Conservation (phyloP, 2,797 vertebrate genomes). For the Lindbergichthys nudifrons region DNA sequence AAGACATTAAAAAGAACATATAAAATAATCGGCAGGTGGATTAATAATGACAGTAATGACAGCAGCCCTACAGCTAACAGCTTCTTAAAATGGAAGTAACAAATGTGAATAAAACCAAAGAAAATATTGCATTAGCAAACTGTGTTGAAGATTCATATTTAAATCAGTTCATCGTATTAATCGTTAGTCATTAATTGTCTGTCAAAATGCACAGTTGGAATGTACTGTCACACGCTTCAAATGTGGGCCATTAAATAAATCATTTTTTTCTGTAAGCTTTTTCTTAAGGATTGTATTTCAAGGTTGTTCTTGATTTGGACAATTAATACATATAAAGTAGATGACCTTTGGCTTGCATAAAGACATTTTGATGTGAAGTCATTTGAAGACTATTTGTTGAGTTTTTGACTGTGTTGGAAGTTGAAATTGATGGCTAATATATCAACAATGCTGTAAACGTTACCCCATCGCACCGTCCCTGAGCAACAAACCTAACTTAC, state of each 20-base stretch:
- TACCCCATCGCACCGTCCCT: constrained; percentile 37
- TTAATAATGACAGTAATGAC: too few relatives aligned
- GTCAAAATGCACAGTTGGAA: constrained; percentile 12
- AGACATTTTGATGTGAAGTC: constrained; percentile 13
- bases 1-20: too few relatives aligned
- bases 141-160: constrained; percentile 3
- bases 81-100: background rate
- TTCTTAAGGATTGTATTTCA: background rate
- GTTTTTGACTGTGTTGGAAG: constrained; percentile 1
- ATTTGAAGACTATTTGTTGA: constrained; percentile 18
- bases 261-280: background rate
- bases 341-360: constrained; percentile 69
- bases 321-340: constrained; percentile 34
- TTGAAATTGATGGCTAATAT: constrained; percentile 23
- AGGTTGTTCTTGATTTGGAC: constrained; percentile 27
- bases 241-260: constrained; percentile 26
- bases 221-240: constrained; percentile 30
- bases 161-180: background rate
- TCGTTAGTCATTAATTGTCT: background rate
- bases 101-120: background rate
- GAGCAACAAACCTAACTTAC: constrained; percentile 24
- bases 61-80: background rate
- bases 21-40: too few relatives aligned
- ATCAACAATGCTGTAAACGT: background rate
- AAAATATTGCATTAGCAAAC: background rate